Percentiles rank a stretch among this genome's conserved stretches.
These are phyloP conservation scores for Thaleichthys pacificus DNA, from an alignment of 2,797 vertebrate genomes.

Conservation along the genomic window DNA sequence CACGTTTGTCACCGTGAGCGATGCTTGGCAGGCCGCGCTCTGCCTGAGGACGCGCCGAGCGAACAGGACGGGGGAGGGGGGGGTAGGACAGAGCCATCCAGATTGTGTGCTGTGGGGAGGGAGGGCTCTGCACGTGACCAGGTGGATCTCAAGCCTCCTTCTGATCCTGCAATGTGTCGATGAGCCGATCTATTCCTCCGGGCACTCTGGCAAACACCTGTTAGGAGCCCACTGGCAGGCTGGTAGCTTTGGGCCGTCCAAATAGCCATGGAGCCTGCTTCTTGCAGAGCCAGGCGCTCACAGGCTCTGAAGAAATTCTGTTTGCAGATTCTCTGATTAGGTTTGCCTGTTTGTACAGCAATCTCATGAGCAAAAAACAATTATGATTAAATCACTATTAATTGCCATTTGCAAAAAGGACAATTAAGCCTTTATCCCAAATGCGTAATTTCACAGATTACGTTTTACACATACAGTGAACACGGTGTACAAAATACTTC, in stretches of 20 bases:
- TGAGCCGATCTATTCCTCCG: conserved; percentile 61
- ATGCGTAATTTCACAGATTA: neutral
- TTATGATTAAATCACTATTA: no score
- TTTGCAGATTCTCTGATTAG: no score
- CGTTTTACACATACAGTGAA: conserved; percentile 11
- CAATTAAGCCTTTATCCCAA: no score
- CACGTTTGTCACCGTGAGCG: conserved; percentile 68
- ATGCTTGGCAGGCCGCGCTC: conserved; percentile 65
- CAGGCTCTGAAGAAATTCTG: no score
- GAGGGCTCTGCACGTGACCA: conserved; percentile 66
- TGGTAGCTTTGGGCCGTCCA: conserved; percentile 46
- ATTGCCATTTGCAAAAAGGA: no score
- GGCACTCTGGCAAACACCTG: conserved; percentile 68
- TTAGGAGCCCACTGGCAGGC: conserved; percentile 57
- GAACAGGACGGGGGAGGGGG: conserved; percentile 2
- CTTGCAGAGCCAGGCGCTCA: no score
- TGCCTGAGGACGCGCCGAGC: conserved; percentile 61
- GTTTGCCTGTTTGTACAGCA: no score
- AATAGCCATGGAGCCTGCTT: neutral
- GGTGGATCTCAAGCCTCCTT: conserved; percentile 65
- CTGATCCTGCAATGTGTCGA: conserved; percentile 68
- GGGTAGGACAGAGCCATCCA: conserved; percentile 72
- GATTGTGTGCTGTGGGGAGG: conserved; percentile 61
- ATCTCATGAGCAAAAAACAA: no score
- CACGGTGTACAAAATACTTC: neutral